Percentiles rank a stretch among this genome's conserved stretches.
phyloP scores from a whole-genome alignment of 2,888 invertebrate genomes.

The Onthophagus sagittarius region DNA sequence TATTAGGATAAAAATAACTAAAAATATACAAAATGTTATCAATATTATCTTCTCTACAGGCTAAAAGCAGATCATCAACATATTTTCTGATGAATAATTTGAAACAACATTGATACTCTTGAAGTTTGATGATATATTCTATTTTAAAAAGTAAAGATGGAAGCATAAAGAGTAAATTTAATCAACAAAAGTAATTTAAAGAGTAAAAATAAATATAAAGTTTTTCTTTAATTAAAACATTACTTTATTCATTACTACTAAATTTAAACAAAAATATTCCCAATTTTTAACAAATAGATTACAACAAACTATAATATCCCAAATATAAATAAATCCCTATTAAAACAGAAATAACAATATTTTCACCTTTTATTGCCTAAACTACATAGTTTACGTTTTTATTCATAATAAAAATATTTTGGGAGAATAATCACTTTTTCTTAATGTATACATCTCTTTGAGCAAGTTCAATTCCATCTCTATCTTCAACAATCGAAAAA shows the following conservation, averaged over 20 bases:
- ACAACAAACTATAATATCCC: background rate
- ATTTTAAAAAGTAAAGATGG: too few species aligned
- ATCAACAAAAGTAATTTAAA: too few species aligned
- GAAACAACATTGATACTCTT: too few species aligned
- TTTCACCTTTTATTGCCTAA: background rate
- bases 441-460: background rate
- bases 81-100: too few species aligned
- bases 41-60: too few species aligned
- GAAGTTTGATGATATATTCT: too few species aligned
- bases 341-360: background rate
- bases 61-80: too few species aligned
- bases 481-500: background rate
- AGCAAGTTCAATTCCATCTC: background rate
- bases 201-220: too few species aligned
- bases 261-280: background rate
- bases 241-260: slow-evolving; percentile 7
- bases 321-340: background rate
- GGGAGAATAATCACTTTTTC: background rate
- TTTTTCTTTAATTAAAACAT: slow-evolving; percentile 4
- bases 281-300: background rate
- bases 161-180: too few species aligned
- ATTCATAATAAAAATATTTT: background rate
- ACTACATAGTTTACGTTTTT: background rate
- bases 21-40: too few species aligned
- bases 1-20: too few species aligned